Evolutionary conservation across 2,888 invertebrate genomes (phyloP), one percentile per base, ranked within the genome.

Genomic region (Ommatoiulus sabulosus): DNA sequence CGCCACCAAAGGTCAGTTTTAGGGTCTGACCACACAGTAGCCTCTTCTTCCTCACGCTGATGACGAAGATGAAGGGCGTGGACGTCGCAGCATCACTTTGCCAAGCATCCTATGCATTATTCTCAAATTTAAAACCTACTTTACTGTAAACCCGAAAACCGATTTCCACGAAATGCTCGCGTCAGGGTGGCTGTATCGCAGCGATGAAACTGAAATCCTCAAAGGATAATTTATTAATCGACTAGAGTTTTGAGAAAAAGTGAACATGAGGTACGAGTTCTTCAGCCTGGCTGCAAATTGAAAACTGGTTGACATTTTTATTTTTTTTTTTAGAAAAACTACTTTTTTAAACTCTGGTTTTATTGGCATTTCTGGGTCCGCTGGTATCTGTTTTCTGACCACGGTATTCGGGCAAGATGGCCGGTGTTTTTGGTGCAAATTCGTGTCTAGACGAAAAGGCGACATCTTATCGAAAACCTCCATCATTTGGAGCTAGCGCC

Each of bases 401-500:
- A 63, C 63, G 63, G n/a, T 5, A 84, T 84, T 84, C 44, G 44
- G 44, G 35, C 84, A 84, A 84, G 44, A 84, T 43, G 84, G 84
- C 84, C 84, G 44, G 84, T 84, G 84, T 12, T 84, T 84, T 84
- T 84, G 43, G 43, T 84, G 43, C 84, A 84, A 84, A 84, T 24
- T 44, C 43, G 44, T 84, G 84, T 84, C 84, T 84, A 84, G 84
- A 84, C 84, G 84, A 84, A 84, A 84, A 84, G 84, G 84, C 84
- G 84, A 84, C 84, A 6, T 84, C 84, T 84, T 84, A 84, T 84
- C 84, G 44, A 84, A 84, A 84, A 84, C 84, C 44, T 84, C 35
- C 44, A 84, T 84, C 84, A 84, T 84, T 84, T 44, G 8, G 43
- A 43, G 84, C 35, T 43, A 84, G 43, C 84, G 84, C 84, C 84